These are phyloP conservation scores for Leptoclinus maculatus DNA, from an alignment of 2,797 vertebrate genomes.

Conservation along the genomic window DNA sequence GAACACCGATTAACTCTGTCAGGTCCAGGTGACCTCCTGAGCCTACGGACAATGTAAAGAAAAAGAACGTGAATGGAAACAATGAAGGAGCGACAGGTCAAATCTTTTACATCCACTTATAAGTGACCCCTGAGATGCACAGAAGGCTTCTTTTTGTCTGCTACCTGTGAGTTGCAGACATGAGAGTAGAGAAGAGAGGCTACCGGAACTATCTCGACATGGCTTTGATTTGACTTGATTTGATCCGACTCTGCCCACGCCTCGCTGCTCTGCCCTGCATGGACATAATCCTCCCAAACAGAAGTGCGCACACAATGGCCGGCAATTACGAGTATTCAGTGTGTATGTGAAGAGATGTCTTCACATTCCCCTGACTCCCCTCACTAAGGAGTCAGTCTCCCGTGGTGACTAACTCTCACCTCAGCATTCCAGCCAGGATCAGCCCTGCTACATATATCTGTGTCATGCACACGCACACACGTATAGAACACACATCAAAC, in stretches of 20 bases:
- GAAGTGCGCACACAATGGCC: constrained; percentile 36
- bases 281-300: constrained; percentile 67
- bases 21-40: constrained; percentile 87
- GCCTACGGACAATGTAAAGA: constrained; percentile 33
- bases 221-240: constrained; percentile 65
- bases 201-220: constrained; percentile 41
- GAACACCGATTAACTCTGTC: constrained; percentile 89
- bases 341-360: constrained; percentile 50
- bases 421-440: constrained; percentile 56
- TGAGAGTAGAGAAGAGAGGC: constrained; percentile 21
- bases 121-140: neutral
- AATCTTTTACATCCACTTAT: neutral
- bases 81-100: neutral
- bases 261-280: constrained; percentile 49
- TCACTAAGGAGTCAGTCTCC: constrained; percentile 42
- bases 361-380: constrained; percentile 59
- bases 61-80: neutral
- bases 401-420: constrained; percentile 54
- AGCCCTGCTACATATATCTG: constrained; percentile 36
- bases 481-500: constrained; percentile 39
- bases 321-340: constrained; percentile 55
- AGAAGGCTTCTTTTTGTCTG: neutral
- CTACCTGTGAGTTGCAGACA: constrained; percentile 20
- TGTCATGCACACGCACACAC: neutral
- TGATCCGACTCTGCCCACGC: constrained; percentile 50